Base-by-base conservation (phyloP, 2,113 vertebrate species). In the Sinosuthora webbiana region DNA sequence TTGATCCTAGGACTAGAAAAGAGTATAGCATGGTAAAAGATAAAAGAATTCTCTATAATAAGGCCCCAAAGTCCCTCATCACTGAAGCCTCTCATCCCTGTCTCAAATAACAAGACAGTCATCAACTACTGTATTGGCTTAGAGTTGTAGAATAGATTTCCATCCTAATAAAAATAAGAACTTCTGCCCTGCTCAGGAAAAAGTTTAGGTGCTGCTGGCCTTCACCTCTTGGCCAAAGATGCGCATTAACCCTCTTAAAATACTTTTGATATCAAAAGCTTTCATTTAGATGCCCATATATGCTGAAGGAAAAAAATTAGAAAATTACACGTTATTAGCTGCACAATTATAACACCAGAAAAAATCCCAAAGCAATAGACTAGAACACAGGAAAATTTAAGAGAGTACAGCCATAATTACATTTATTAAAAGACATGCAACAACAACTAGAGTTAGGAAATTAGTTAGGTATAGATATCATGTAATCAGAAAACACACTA, bases 371-470 rank as follows among this genome's bases (percentile, higher is more conserved):
- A 97, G 94, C 83, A 95, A 97, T 68, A 98, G 94, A 98, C 83
- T 96, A 98, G 96, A 98, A 98, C 97, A 97, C 97, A 96, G 93
- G 94, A 98, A 98, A 97, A 98, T 71, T 96, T 96, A 97, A 90
- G 95, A 96, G 96, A 97, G 95, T 97, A 98, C 93, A 98, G 95
- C 95, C 97, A 96, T 97, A 97, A 98, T 98, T 94, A 98, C 97
- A 98, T 99, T 99, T 98, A 99, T 99, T 99, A 96, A 98, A 97
- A 97, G 94, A 97, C 98, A 98, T 98, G 98, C 98, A 98, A 98
- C 97, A 98, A 98, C 96, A 98, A 97, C 97, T 97, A 96, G 93
- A 98, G 73, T 97, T 98, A 98, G 95, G 97, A 97, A 98, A 98
- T 95, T 81, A 97, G 90, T 96, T 97, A 97, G 77, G 67, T 95